phyloP scores from a whole-genome alignment of 2,888 invertebrate species.

The Spodoptera littoralis region DNA sequence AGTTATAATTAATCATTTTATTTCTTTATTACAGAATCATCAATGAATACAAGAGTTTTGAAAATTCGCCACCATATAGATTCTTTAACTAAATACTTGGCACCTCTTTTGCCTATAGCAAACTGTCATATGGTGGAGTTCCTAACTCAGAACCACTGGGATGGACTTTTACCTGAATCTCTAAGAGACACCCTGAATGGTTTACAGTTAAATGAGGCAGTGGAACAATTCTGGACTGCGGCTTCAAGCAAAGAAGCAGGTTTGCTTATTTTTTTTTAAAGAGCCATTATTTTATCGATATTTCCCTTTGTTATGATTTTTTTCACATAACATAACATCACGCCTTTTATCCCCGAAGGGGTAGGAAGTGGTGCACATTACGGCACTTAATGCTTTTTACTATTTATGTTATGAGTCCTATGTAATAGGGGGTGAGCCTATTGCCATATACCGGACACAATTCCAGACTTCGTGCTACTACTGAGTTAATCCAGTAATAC shows the following conservation, averaged over 20 bases:
- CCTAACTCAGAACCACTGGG: conserved; percentile 91
- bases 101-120: conserved; percentile 89
- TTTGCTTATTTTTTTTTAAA: background rate
- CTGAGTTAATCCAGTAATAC: no score
- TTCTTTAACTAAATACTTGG: conserved; percentile 86
- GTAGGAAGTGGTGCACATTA: no score
- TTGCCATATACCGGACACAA: no score
- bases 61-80: conserved; percentile 80
- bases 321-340: no score
- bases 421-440: no score
- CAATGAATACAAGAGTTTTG: conserved; percentile 66
- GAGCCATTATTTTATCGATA: no score
- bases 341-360: no score
- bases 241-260: conserved; percentile 40
- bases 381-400: no score
- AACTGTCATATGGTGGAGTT: conserved; percentile 93
- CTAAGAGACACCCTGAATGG: conserved; percentile 86
- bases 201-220: conserved; percentile 75
- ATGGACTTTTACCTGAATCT: conserved; percentile 86
- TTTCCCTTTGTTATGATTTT: no score
- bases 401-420: no score
- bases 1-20: no score
- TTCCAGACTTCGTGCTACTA: no score
- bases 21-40: conserved; percentile 22
- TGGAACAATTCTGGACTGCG: conserved; percentile 85